Base-by-base conservation (phyloP, 37 sponge, comb jelly and placozoan genomes). In the Spongia lamella region DNA sequence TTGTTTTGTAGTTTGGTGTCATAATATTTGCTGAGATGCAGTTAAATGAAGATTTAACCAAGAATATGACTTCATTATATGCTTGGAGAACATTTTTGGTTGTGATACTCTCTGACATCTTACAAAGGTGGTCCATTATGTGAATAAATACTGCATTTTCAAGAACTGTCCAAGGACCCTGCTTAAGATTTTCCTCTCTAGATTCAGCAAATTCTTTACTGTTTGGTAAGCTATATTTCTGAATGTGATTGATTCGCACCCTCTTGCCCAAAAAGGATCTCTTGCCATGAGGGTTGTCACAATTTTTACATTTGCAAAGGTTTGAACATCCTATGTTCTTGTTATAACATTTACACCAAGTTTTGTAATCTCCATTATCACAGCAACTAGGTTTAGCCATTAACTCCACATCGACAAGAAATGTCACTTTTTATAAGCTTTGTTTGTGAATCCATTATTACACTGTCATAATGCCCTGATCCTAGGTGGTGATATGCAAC, bases 241-340 rank as follows among this genome's bases (percentile, higher is more conserved):
- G 5, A 9, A 9, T 13, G 9, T 43, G 47, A 5, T 43, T 43
- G 5, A 5, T 9, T 13, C 47, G 47, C 5, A 43, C 47, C 9
- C 47, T 5, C 47, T 43, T 43, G 47, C 47, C 47, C 9, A 43
- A 9, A 43, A 9, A 13, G 5, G 9, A 5, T 9, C 47, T 43
- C 47, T 9, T 68, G 6, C 69, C 69, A 20, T 21, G 16, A n/a
- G 7, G 27, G 29, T 68, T 68, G 2, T 13, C n/a, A 31, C 69
- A 68, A 43, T 68, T 21, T 49, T 68, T 68, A 26, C 69, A 68
- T 29, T 68, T 68, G 50, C 69, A 68, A 3, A 5, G 15, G 2
- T 38, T 20, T n/a, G 49, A 40, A 51, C 69, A 68, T 14, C 51
- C 50, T 11, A n/a, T 35, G 9, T 20, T 21, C 6, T 29, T 3